Base-by-base conservation (phyloP, 2,113 vertebrate species). In the Morphnarchus princeps region DNA sequence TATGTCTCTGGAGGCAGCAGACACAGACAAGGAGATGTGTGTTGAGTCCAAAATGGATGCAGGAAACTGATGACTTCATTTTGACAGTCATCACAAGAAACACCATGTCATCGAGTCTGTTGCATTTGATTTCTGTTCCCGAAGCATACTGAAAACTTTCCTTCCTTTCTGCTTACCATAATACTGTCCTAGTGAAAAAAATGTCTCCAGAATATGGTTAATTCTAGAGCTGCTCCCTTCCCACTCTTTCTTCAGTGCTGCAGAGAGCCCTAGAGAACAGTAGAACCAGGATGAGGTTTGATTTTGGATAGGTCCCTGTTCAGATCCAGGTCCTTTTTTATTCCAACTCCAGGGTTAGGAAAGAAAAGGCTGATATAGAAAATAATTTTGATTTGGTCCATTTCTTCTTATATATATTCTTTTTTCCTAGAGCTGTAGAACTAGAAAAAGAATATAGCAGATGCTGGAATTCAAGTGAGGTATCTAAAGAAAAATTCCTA, bases 21-120 rank as follows among this genome's bases (percentile, higher is more conserved):
- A 52, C 6, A 9, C 50, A 90, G 90, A 90, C 89, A 67, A 76
- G 78, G 85, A 92, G 71, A 70, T 73, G 54, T 31, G 45, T 34
- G 38, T 65, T 4, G 89, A 70, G 70, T 87, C 82, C 87, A 82
- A 69, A 95, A 82, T 77, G 87, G 81, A 58, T 89, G 83, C 70
- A 71, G 91, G 82, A 71, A 95, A 87, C 21, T 25, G 89, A 95
- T 95, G 89, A 88, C 87, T 90, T 96, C 81, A 94, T 93, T 73
- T 69, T 93, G 78, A 94, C 70, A 66, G 61, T 87, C 94, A 95
- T 55, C 29, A 45, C 49, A 58, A 94, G 77, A 91, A 97, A 54
- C 73, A 91, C 50, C 62, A 89, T 94, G 70, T 90, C 91, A 77
- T 14, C 1, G 9, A 45, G 38, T 40, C 40, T 29, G 18, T 29